Percentiles rank a stretch among this genome's conserved stretches.
Evolutionary conservation across 2,888 invertebrate genomes (phyloP).

Genomic region (Chironomus tentans): DNA sequence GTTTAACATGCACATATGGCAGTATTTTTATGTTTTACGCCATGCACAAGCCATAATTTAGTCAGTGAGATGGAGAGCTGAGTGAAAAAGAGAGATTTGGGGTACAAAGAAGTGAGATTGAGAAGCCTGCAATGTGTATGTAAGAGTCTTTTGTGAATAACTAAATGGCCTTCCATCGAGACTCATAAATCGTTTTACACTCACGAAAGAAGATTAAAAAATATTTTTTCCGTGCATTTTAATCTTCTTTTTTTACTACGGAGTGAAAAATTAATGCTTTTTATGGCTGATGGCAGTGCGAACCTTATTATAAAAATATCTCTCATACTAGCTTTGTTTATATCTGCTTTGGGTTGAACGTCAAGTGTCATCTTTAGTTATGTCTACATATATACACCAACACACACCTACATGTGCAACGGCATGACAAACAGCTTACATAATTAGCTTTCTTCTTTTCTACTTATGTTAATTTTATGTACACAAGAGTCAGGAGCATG

Average conservation of each 20-base stretch:
- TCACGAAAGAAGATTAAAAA: background rate
- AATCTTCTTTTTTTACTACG: background rate
- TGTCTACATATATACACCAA: background rate
- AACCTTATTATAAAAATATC: background rate
- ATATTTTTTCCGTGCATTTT: background rate
- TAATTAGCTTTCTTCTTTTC: conserved; percentile 9
- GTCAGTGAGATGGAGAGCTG: background rate
- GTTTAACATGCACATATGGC: background rate
- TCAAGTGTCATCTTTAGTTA: background rate
- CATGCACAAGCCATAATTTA: background rate
- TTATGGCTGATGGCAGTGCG: background rate
- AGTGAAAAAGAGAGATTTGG: background rate
- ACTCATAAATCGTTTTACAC: background rate
- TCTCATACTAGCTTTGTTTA: background rate
- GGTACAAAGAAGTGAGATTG: too few relatives aligned
- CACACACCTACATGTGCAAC: too few relatives aligned
- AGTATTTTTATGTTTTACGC: background rate
- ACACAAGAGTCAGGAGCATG: too few relatives aligned
- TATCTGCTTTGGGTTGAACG: background rate
- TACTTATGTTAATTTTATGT: background rate
- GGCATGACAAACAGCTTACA: background rate
- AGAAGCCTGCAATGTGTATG: background rate
- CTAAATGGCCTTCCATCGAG: background rate
- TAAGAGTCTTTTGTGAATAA: background rate
- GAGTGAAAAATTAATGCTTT: too few relatives aligned